phyloP scores from a whole-genome alignment of 35 echinoderm and acorn worm genomes.

The Hemicentrotus pulcherrimus region DNA sequence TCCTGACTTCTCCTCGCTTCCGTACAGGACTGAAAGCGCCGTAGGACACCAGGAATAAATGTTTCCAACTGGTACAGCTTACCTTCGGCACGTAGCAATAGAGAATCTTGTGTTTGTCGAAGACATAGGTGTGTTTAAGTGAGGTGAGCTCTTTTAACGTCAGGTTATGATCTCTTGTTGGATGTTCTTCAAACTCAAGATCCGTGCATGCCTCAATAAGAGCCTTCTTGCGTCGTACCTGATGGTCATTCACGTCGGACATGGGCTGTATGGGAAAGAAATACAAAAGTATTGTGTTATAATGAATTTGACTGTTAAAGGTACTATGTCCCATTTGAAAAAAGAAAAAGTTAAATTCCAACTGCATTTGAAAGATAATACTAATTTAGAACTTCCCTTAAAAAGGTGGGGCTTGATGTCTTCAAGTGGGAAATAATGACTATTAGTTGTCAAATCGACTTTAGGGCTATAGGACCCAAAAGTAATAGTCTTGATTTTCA shows the following conservation, averaged over 20 bases:
- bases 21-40: background rate
- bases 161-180: background rate
- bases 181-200: background rate
- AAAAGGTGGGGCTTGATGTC: no score
- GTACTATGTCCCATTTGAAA: no score
- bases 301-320: no score
- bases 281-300: background rate
- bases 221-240: background rate
- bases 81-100: constrained; percentile 37
- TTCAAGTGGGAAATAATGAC: no score
- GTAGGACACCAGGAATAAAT: constrained; percentile 21
- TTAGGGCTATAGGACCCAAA: no score
- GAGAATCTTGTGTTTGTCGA: constrained; percentile 6
- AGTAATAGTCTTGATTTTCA: no score
- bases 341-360: no score
- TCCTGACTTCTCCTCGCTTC: background rate
- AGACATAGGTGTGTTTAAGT: constrained; percentile 14
- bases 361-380: no score
- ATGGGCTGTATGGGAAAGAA: background rate
- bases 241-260: background rate
- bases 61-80: constrained; percentile 44
- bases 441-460: no score
- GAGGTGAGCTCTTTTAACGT: background rate
- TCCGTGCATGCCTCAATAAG: background rate
- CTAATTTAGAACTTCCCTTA: no score